Evolutionary conservation across 1,140 invertebrate genomes (phyloP).

Genomic region (Ostrea edulis): DNA sequence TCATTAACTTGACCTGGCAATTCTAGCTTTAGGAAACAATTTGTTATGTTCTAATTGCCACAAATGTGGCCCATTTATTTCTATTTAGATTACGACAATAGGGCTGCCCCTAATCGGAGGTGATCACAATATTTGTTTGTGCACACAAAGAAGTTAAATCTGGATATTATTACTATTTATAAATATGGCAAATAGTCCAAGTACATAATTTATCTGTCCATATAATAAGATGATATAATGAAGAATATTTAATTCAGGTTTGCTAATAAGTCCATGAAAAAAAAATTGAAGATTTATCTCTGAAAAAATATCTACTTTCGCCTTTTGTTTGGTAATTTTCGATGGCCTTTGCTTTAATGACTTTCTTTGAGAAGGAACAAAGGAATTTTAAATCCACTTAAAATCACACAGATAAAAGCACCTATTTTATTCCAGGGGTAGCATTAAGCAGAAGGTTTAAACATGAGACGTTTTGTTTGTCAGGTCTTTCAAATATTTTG

Average conservation of each 20-base stretch:
- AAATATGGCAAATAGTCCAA: not conserved
- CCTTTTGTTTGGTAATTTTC: not conserved
- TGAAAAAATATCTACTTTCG: too few species aligned
- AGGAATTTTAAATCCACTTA: not conserved
- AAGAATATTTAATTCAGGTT: not conserved
- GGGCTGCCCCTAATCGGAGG: not conserved
- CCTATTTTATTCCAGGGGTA: not conserved
- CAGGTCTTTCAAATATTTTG: not conserved
- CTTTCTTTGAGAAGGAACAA: conserved; percentile 13
- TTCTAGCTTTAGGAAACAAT: conserved; percentile 16
- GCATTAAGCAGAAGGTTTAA: not conserved
- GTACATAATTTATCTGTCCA: not conserved
- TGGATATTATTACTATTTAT: not conserved
- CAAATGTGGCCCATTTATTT: not conserved
- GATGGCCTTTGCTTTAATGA: not conserved
- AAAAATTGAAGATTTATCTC: too few species aligned
- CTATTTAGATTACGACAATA: conserved; percentile 22
- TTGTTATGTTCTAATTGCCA: conserved; percentile 1
- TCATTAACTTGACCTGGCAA: conserved; percentile 5
- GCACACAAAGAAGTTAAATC: conserved; percentile 38
- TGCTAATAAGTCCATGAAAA: too few species aligned
- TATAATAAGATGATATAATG: not conserved
- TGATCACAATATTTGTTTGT: conserved; percentile 6
- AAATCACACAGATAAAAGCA: conserved; percentile 2
- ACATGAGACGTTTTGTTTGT: conserved; percentile 4